Evolutionary conservation across 2,888 invertebrate genomes (phyloP).

Genomic region (Vanessa cardui): DNA sequence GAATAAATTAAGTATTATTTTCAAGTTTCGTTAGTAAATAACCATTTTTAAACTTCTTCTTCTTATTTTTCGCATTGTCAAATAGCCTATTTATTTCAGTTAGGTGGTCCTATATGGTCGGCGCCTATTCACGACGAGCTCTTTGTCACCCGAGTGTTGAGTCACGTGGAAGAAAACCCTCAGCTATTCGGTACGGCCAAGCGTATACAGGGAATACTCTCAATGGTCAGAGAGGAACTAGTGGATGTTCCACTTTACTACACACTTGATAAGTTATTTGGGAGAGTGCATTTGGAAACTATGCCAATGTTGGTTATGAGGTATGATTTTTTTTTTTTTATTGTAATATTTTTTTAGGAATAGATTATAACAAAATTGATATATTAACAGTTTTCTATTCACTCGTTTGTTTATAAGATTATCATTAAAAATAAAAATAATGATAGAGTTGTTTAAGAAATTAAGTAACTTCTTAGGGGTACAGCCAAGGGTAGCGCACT

Average conservation of each 20-base stretch:
- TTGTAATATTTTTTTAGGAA: neutral
- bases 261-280: conserved; percentile 89
- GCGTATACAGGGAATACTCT: conserved; percentile 91
- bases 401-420: too few relatives aligned
- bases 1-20: too few relatives aligned
- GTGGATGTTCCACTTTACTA: conserved; percentile 94
- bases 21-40: too few relatives aligned
- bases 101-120: conserved; percentile 98
- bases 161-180: conserved; percentile 66
- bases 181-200: conserved; percentile 86
- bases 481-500: too few relatives aligned
- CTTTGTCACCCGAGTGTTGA: conserved; percentile 88
- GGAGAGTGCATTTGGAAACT: conserved; percentile 86
- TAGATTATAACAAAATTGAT: too few relatives aligned
- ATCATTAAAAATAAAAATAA: too few relatives aligned
- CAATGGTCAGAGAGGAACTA: conserved; percentile 92
- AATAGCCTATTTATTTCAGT: conserved; percentile 78
- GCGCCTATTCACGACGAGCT: conserved; percentile 90
- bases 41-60: too few relatives aligned
- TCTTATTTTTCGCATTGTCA: too few relatives aligned
- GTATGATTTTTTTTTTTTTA: conserved; percentile 57
- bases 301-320: conserved; percentile 88
- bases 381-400: too few relatives aligned
- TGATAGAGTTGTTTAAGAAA: too few relatives aligned
- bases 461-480: too few relatives aligned